Evolutionary conservation across 2,113 vertebrate species (phyloP), one percentile per base, ranked within the genome.

Genomic region (Carassius gibelio): DNA sequence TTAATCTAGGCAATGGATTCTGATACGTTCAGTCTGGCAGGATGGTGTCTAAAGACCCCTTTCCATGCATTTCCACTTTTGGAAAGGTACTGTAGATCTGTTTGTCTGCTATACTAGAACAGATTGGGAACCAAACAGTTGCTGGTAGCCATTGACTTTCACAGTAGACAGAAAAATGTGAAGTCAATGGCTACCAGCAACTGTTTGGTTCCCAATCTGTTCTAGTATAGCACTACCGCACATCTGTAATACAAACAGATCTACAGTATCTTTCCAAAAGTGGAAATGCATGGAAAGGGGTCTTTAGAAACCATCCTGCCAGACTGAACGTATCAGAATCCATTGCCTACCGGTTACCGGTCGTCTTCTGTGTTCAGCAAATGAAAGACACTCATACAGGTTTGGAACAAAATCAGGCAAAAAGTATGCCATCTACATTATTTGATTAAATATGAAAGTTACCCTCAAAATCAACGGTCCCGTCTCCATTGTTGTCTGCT

Each of bases 401-500:
- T 59, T 59, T 59, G 52, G 52, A 55, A 61, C 7, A 9, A 10
- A 8, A 61, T 8, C 19, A 59, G 57, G 57, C 9, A n/a, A 9
- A 61, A n/a, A 61, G 21, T n/a, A 21, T 61, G 71, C 10, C 0
- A 4, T 15, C 42, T 76, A 26, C 48, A 30, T 52, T 42, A 11
- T 71, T 68, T 68, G 36, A 38, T 71, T 19, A 42, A 42, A n/a
- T 72, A 55, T 81, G 19, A 66, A 75, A 69, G 0, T 92, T 76
- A 97, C 96, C 96, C 88, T 97, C 96, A 90, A 97, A 97, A 89
- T 97, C 95, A 38, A 97, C 96, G 0, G 95, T 97, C 74, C 96
- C 96, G 0, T 96, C 96, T 52, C 95, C 95, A 0, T 97, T 97
- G 76, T 95, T 81, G 83, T 97, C 96, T 0, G 91, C 96, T 72